A percentile compares a stretch with the other conserved stretches of the same genome.
Conservation (phyloP, 2,113 vertebrate genomes). For the Phaethon lepturus region DNA sequence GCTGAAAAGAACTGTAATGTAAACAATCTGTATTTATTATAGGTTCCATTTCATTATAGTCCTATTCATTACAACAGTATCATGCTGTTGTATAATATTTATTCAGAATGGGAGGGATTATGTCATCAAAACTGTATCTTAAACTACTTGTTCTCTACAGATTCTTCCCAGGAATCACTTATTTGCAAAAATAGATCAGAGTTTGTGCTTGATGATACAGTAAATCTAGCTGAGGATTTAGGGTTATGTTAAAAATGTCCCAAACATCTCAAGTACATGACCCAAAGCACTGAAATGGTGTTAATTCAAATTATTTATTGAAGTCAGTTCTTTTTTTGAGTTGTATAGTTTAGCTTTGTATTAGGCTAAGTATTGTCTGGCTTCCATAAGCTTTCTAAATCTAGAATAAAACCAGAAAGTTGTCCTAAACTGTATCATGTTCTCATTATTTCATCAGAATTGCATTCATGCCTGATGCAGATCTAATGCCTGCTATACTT, state of each 20-base stretch:
- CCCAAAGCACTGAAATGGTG: background rate
- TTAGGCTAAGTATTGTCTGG: background rate
- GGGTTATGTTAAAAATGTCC: background rate
- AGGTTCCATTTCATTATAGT: background rate
- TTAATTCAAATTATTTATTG: background rate
- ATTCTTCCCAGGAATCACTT: background rate
- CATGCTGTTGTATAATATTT: background rate
- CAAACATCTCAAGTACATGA: background rate
- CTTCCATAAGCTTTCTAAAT: background rate
- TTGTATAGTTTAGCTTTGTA: background rate
- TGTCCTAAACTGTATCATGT: background rate
- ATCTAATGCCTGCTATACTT: background rate
- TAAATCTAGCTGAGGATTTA: background rate
- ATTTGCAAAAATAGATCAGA: background rate
- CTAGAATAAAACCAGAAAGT: background rate
- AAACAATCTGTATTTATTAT: background rate
- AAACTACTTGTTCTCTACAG: background rate
- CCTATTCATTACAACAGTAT: background rate
- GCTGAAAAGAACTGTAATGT: background rate
- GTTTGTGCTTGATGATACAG: background rate
- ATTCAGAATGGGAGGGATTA: background rate
- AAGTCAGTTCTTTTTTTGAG: accelerated
- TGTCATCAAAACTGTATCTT: background rate
- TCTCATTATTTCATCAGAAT: background rate
- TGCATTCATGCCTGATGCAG: background rate